Evolutionary conservation across 2,797 vertebrate species (phyloP).

Genomic region (Scomberomorus guttatus): DNA sequence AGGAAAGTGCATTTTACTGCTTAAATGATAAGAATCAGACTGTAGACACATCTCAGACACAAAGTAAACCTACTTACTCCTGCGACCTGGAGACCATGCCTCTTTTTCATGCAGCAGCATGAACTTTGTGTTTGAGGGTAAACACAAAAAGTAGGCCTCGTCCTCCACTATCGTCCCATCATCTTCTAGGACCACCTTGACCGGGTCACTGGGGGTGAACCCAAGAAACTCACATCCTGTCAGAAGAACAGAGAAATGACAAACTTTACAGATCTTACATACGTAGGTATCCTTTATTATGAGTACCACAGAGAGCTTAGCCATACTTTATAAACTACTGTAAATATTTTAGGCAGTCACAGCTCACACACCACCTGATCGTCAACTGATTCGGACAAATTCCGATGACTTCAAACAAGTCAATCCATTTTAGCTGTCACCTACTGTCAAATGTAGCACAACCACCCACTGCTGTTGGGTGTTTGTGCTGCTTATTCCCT

Average conservation of each 20-base stretch:
- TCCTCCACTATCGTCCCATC: conserved; percentile 97
- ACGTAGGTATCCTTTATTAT: not conserved
- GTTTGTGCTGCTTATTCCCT: not conserved
- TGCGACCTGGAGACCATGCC: conserved; percentile 84
- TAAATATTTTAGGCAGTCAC: not conserved
- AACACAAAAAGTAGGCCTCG: conserved; percentile 92
- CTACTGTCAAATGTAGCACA: too few species aligned
- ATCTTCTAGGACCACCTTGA: conserved; percentile 93
- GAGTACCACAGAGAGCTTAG: not conserved
- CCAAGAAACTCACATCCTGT: conserved; percentile 86
- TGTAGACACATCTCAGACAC: not conserved
- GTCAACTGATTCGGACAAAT: conserved; percentile 13
- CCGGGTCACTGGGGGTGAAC: conserved; percentile 69
- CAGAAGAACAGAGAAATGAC: not conserved
- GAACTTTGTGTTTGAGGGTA: conserved; percentile 93
- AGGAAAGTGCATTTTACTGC: not conserved
- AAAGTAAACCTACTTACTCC: conserved; percentile 64
- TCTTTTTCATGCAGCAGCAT: conserved; percentile 89
- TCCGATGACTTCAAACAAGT: not conserved
- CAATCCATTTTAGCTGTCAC: not conserved
- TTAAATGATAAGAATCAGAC: not conserved
- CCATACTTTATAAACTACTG: not conserved
- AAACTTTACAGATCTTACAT: not conserved
- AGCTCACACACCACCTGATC: not conserved
- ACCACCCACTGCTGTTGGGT: not conserved